Evolutionary conservation across 1,140 invertebrate genomes (phyloP).

Genomic region (Drosophila elegans): DNA sequence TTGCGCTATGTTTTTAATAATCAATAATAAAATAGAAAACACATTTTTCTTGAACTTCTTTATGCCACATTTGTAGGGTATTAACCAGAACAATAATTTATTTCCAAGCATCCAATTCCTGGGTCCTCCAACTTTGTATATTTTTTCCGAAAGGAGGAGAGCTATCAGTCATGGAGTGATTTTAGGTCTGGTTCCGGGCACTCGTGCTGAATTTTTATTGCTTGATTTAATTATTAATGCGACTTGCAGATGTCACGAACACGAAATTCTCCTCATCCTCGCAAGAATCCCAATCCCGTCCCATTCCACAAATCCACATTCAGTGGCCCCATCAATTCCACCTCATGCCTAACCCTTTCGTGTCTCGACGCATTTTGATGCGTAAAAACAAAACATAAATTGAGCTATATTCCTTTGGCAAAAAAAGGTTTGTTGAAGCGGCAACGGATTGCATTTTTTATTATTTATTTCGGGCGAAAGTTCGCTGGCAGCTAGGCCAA

Average conservation of each 20-base stretch:
- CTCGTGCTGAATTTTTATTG: conserved; percentile 83
- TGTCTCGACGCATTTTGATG: conserved; percentile 67
- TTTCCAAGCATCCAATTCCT: conserved; percentile 12
- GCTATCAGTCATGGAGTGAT: conserved; percentile 30
- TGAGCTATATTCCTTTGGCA: conserved; percentile 20
- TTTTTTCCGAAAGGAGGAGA: not conserved
- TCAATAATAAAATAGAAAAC: not conserved
- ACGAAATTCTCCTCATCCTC: conserved; percentile 19
- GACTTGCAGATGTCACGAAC: conserved; percentile 83
- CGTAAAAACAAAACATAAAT: conserved; percentile 65
- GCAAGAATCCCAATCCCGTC: conserved; percentile 9
- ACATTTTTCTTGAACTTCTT: not conserved
- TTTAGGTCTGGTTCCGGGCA: conserved; percentile 40
- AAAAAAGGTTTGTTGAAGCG: conserved; percentile 68
- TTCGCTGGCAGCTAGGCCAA: conserved; percentile 51
- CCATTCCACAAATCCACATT: conserved; percentile 10
- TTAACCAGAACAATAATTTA: conserved; percentile 5
- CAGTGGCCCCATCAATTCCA: conserved; percentile 34
- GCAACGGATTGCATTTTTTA: conserved; percentile 81
- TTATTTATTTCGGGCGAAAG: conserved; percentile 73
- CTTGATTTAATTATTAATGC: conserved; percentile 83
- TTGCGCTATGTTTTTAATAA: not conserved
- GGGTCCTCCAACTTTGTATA: not conserved
- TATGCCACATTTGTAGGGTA: not conserved
- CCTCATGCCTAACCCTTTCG: conserved; percentile 73